phyloP scores from a whole-genome alignment of 2,113 vertebrate species.

The Columba livia region DNA sequence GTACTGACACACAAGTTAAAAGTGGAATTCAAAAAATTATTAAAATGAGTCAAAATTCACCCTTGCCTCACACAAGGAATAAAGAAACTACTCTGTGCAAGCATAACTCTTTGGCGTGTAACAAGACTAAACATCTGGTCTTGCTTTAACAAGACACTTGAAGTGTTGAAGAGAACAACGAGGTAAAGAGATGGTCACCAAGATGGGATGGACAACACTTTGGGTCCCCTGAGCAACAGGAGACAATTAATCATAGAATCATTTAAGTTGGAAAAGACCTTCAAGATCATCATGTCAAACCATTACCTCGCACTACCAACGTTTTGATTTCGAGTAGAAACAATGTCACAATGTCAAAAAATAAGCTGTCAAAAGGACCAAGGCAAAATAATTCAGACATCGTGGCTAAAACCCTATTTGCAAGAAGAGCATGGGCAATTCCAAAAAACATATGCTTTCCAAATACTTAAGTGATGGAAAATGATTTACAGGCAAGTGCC shows the following conservation, averaged over 20 bases:
- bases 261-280: too few relatives aligned
- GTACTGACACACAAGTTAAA: not conserved
- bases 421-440: not conserved
- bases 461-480: not conserved
- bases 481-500: not conserved
- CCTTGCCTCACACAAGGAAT: not conserved
- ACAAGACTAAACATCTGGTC: not conserved
- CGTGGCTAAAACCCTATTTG: not conserved
- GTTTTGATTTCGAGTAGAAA: not conserved
- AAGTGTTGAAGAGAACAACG: not conserved
- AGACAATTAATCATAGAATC: not conserved
- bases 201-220: not conserved
- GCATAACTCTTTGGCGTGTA: not conserved
- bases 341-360: not conserved
- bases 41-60: not conserved
- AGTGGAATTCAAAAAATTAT: not conserved
- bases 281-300: too few relatives aligned
- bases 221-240: not conserved
- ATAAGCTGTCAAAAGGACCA: not conserved
- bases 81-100: not conserved
- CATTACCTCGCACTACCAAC: not conserved
- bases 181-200: not conserved
- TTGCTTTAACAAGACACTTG: not conserved
- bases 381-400: not conserved
- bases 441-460: not conserved